Percentiles rank a stretch among this genome's conserved stretches.
Evolutionary conservation across 2,797 vertebrate genomes (phyloP).

Genomic region (Euphonia xanthogaster): DNA sequence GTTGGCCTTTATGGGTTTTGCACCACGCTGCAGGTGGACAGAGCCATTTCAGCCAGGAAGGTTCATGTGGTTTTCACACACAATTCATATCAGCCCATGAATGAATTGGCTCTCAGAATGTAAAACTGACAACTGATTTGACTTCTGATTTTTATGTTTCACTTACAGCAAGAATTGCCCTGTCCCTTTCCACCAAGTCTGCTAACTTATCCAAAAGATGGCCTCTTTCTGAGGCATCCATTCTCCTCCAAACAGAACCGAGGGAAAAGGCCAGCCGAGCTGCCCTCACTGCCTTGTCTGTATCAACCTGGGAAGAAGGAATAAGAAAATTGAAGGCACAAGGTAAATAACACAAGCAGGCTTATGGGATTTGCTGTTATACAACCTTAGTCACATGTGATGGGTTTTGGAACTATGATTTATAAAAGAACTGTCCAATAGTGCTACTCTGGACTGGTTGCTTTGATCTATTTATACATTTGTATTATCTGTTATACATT

Average conservation of each 20-base stretch:
- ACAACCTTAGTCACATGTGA: background rate
- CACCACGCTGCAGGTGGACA: background rate
- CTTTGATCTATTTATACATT: background rate
- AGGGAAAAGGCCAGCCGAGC: constrained; percentile 91
- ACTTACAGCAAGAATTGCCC: constrained; percentile 87
- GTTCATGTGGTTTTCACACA: background rate
- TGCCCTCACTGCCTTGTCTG: constrained; percentile 94
- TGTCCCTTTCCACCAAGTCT: constrained; percentile 94
- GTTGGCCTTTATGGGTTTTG: background rate
- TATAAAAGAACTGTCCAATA: background rate
- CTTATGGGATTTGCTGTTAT: background rate
- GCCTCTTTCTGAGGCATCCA: constrained; percentile 95
- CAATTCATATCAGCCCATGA: background rate
- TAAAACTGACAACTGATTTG: background rate
- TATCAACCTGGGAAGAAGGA: constrained; percentile 81
- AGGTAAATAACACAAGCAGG: background rate
- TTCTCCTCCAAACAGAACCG: constrained; percentile 92
- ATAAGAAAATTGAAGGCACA: background rate
- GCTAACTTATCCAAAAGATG: constrained; percentile 92
- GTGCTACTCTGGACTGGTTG: background rate
- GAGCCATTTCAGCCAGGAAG: background rate
- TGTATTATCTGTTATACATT: background rate
- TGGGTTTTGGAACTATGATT: background rate
- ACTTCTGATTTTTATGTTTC: background rate
- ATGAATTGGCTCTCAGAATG: background rate